These are phyloP conservation scores for Platorchestia sp. DNA, from an alignment of 1,140 invertebrate species.

Conservation along the genomic window DNA sequence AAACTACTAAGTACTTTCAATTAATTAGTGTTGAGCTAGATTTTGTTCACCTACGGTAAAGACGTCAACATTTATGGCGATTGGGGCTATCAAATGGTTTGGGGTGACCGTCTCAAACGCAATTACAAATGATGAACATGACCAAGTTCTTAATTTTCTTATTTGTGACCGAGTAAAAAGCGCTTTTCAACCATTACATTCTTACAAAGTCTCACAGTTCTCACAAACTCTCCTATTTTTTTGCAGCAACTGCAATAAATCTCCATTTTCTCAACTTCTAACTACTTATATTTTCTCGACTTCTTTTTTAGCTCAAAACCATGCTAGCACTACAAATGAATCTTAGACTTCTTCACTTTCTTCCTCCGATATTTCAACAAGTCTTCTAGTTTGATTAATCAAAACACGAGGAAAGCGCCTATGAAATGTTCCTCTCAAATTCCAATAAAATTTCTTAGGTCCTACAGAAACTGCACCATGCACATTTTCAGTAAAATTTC, in stretches of 20 bases:
- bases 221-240: neutral
- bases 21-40: neutral
- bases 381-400: neutral
- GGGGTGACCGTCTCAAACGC: too few relatives aligned
- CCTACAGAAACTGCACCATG: too few relatives aligned
- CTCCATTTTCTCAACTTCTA: neutral
- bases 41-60: too few relatives aligned
- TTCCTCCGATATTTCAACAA: neutral
- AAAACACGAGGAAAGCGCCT: neutral
- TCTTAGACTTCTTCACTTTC: neutral
- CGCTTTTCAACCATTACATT: neutral
- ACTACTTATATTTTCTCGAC: neutral
- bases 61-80: too few relatives aligned
- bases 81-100: too few relatives aligned
- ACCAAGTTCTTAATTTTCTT: neutral
- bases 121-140: too few relatives aligned
- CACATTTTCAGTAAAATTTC: too few relatives aligned
- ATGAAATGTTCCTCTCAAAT: neutral
- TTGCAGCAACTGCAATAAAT: neutral
- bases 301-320: neutral
- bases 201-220: neutral
- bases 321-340: neutral
- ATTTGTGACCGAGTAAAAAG: neutral
- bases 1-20: neutral
- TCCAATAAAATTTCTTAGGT: neutral